phyloP scores from a whole-genome alignment of 92 coral and sea anemone genomes.

The Galaxea fascicularis region DNA sequence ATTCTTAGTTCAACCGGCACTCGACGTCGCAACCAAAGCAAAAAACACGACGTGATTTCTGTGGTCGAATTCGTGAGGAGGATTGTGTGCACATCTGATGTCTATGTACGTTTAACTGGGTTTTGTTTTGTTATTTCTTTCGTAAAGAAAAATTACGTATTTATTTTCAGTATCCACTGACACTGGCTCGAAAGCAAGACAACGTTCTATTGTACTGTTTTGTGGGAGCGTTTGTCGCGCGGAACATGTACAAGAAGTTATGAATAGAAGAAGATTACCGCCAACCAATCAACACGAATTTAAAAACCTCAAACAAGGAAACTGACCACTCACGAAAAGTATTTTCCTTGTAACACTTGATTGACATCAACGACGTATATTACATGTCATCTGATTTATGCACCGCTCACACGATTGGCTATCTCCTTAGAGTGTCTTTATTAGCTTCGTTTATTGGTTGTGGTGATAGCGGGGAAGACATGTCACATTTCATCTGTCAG shows the following conservation, averaged over 20 bases:
- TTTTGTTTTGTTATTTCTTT: no score
- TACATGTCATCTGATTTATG: constrained; percentile 72
- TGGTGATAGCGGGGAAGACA: constrained; percentile 51
- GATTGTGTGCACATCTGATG: no score
- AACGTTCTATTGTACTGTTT: no score
- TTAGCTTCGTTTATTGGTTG: constrained; percentile 56
- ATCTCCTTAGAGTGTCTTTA: constrained; percentile 32
- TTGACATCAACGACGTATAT: constrained; percentile 68
- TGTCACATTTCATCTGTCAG: constrained; percentile 65
- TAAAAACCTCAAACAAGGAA: constrained; percentile 23
- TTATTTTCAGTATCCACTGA: no score
- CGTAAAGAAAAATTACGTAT: no score
- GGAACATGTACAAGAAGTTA: neutral
- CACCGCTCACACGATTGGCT: constrained; percentile 60
- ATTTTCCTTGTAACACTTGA: constrained; percentile 47
- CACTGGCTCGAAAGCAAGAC: no score
- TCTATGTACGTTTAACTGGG: no score
- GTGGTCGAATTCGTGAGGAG: no score
- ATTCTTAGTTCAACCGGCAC: neutral
- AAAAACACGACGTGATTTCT: no score
- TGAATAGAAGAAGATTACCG: constrained; percentile 20
- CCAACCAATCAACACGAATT: constrained; percentile 16
- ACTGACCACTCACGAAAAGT: constrained; percentile 32
- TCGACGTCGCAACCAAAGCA: neutral
- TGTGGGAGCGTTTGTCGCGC: no score